Evolutionary conservation across 2,113 vertebrate species (phyloP).

Genomic region (Garra rufa): DNA sequence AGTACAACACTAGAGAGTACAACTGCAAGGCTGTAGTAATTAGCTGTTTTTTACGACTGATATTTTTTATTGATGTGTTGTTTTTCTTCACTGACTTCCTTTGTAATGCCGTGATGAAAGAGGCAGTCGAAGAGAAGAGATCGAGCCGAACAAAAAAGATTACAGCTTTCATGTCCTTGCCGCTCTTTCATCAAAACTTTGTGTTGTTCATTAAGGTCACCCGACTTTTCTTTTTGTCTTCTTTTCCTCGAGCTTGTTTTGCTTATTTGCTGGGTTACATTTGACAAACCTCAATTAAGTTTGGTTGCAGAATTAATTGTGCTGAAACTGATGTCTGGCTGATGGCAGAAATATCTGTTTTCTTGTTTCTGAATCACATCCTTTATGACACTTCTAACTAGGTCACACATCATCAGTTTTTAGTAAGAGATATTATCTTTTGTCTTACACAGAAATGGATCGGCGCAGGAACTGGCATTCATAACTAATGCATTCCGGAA

Average conservation of each 20-base stretch:
- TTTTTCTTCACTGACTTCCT: conserved; percentile 67
- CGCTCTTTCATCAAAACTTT: conserved; percentile 65
- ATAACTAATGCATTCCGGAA: conserved; percentile 8
- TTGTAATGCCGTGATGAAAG: conserved; percentile 75
- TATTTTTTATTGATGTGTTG: conserved; percentile 50
- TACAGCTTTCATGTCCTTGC: conserved; percentile 62
- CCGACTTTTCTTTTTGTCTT: conserved; percentile 57
- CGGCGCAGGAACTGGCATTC: not conserved
- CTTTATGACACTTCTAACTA: not conserved
- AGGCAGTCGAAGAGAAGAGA: conserved; percentile 62
- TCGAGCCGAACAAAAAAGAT: conserved; percentile 65
- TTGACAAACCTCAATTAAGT: conserved; percentile 9
- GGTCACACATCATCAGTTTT: conserved; percentile 20
- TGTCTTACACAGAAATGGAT: not conserved
- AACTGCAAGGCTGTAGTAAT: conserved; percentile 62
- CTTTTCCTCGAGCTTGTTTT: conserved; percentile 43
- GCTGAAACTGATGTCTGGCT: not conserved
- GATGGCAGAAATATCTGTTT: not conserved
- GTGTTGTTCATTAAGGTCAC: conserved; percentile 60
- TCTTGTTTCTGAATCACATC: not conserved
- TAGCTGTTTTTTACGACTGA: conserved; percentile 72
- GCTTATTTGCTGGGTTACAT: conserved; percentile 12
- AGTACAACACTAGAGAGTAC: conserved; percentile 38
- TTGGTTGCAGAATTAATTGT: conserved; percentile 17
- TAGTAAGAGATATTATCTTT: conserved; percentile 8